A percentile compares a stretch with the other conserved stretches of the same genome.
Conservation (phyloP, 2,113 vertebrate genomes). For the Psittacula cyanocephala region DNA sequence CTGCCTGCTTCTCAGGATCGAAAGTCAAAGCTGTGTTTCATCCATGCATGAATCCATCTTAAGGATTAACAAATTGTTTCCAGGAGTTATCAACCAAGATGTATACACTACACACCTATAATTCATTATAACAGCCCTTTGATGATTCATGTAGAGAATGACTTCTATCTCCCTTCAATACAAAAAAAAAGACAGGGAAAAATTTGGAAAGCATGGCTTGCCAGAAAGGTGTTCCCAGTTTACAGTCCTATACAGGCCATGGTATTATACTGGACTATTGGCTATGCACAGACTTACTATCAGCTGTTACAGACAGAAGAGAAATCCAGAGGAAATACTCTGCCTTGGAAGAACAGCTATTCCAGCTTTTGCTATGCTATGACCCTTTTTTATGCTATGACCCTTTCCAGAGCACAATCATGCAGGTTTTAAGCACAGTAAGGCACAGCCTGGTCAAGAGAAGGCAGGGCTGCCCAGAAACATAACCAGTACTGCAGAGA, state of each 20-base stretch:
- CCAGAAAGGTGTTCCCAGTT: background rate
- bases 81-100: background rate
- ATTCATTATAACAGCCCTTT: background rate
- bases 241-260: background rate
- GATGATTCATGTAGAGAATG: background rate
- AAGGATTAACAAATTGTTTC: background rate
- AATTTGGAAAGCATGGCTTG: background rate
- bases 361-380: background rate
- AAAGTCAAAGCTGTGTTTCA: background rate
- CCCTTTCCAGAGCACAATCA: background rate
- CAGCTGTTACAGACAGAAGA: background rate
- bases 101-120: background rate
- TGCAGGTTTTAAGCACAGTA: background rate
- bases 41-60: background rate
- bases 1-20: background rate
- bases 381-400: background rate
- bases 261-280: no score
- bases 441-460: background rate
- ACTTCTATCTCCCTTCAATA: background rate
- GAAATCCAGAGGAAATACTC: background rate
- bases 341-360: background rate
- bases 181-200: background rate
- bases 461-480: background rate
- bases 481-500: background rate
- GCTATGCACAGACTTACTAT: background rate